Percentiles rank a stretch among this genome's conserved stretches.
phyloP scores from a whole-genome alignment of 2,888 invertebrate species.

The Shargacucullia verbasci region DNA sequence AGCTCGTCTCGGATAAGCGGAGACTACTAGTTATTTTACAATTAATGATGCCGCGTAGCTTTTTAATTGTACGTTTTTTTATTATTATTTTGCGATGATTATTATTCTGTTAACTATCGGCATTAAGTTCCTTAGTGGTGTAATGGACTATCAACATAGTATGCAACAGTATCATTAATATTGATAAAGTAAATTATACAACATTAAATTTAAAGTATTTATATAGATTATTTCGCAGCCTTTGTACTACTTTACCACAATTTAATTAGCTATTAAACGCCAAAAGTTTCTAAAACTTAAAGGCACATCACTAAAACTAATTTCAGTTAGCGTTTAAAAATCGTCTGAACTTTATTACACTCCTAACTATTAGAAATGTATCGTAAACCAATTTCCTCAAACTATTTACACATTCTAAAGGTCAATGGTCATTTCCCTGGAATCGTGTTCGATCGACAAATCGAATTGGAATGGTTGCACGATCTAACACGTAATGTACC shows the following conservation, averaged over 20 bases:
- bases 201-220: too few relatives aligned
- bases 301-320: slow-evolving; percentile 26
- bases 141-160: slow-evolving; percentile 17
- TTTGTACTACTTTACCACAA: slow-evolving; percentile 16
- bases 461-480: slow-evolving; percentile 80
- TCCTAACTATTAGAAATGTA: slow-evolving; percentile 27
- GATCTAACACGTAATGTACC: slow-evolving; percentile 83
- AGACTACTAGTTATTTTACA: slow-evolving; percentile 55
- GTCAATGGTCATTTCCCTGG: slow-evolving; percentile 70
- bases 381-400: slow-evolving; percentile 52
- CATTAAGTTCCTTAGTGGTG: slow-evolving; percentile 8
- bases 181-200: slow-evolving; percentile 27
- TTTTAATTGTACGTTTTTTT: slow-evolving; percentile 31
- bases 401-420: slow-evolving; percentile 83
- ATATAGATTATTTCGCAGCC: slow-evolving; percentile 4
- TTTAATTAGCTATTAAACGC: slow-evolving; percentile 19
- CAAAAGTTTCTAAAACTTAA: slow-evolving; percentile 9
- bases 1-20: slow-evolving; percentile 53
- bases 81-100: slow-evolving; percentile 22
- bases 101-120: slow-evolving; percentile 22
- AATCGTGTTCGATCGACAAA: slow-evolving; percentile 78
- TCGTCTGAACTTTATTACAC: slow-evolving; percentile 16
- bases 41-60: slow-evolving; percentile 43
- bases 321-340: slow-evolving; percentile 18
- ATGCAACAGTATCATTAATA: slow-evolving; percentile 24